Percentiles rank a stretch among this genome's conserved stretches.
phyloP scores from a whole-genome alignment of 2,797 vertebrate species.

The Enteromius radiatus region DNA sequence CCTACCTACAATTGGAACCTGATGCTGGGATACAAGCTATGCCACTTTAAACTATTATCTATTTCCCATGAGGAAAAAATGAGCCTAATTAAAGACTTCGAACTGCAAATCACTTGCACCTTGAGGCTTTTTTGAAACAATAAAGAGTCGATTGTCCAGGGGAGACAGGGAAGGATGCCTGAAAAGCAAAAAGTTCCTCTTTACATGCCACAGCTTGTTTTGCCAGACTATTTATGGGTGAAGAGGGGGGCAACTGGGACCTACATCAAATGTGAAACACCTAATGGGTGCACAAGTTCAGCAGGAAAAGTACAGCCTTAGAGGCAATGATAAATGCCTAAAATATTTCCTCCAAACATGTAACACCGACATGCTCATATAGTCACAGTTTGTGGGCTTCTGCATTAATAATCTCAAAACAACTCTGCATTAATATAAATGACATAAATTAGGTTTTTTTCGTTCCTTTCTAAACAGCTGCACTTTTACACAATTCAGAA shows the following conservation, averaged over 20 bases:
- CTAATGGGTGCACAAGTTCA: neutral
- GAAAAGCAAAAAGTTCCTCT: conserved; percentile 19
- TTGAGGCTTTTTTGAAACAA: conserved; percentile 39
- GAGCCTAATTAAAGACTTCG: conserved; percentile 14
- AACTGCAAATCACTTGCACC: conserved; percentile 2
- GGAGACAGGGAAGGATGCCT: conserved; percentile 20
- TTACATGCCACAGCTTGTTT: conserved; percentile 37
- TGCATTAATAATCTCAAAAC: neutral
- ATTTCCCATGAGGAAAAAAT: conserved; percentile 29
- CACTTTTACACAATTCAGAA: neutral
- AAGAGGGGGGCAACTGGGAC: neutral
- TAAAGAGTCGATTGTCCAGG: conserved; percentile 17
- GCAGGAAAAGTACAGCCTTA: neutral
- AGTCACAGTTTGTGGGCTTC: neutral
- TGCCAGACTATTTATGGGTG: conserved; percentile 9
- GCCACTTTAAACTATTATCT: conserved; percentile 30
- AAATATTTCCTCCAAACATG: neutral
- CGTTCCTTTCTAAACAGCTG: neutral
- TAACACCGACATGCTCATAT: neutral
- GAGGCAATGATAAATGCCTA: neutral
- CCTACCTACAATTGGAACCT: conserved; percentile 31
- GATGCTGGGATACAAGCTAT: conserved; percentile 26
- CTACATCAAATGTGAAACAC: conserved; percentile 22
- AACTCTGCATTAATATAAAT: neutral
- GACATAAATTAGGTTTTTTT: neutral